phyloP scores from a whole-genome alignment of 2,113 vertebrate species.

The Ibidorhyncha struthersii region DNA sequence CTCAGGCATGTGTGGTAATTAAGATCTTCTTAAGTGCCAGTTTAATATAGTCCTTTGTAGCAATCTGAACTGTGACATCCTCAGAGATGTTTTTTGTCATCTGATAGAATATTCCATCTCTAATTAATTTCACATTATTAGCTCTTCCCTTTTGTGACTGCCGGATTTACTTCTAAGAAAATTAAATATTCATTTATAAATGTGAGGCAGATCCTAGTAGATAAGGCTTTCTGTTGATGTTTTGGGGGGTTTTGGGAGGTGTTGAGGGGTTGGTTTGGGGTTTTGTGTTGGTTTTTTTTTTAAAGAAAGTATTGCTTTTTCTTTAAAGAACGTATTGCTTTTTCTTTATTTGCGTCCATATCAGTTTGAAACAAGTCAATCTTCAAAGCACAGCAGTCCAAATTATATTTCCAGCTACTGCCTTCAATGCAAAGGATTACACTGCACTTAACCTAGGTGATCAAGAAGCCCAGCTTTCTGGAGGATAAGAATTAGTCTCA shows the following conservation, averaged over 20 bases:
- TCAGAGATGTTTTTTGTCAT: background rate
- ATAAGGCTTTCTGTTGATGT: too few species aligned
- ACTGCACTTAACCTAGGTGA: background rate
- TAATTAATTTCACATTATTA: background rate
- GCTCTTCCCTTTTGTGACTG: background rate
- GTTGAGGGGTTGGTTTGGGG: accelerated
- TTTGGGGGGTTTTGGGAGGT: background rate
- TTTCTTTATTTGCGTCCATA: background rate
- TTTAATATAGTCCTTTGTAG: background rate
- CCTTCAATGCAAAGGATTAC: background rate
- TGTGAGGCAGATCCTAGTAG: background rate
- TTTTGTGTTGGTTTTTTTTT: background rate
- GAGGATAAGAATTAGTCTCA: background rate
- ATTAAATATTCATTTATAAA: background rate
- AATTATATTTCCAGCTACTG: background rate
- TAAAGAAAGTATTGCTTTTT: accelerated
- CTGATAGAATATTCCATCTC: background rate
- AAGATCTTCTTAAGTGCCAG: background rate
- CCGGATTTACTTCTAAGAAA: background rate
- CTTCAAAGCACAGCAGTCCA: background rate
- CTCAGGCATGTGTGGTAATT: background rate
- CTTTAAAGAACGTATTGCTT: accelerated
- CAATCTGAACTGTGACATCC: background rate
- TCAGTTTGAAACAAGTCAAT: background rate
- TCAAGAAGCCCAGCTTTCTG: slow-evolving; percentile 1